phyloP scores from a whole-genome alignment of 30 jellyfish, hydroid and myxozoan genomes.

The Sanderia malayensis region DNA sequence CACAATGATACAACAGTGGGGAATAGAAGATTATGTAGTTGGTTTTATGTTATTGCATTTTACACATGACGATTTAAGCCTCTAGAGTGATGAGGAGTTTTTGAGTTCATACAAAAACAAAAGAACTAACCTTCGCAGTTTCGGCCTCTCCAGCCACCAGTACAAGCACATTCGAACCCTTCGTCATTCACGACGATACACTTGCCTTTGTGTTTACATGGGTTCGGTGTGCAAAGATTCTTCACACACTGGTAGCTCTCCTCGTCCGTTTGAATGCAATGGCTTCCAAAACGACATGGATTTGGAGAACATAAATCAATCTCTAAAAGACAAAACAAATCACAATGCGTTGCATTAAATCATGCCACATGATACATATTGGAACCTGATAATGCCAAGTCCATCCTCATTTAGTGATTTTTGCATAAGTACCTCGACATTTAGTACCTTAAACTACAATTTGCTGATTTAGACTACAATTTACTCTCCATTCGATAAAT shows the following conservation, averaged over 20 bases:
- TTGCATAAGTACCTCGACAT: too few relatives aligned
- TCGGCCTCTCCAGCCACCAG: constrained; percentile 91
- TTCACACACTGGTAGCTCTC: constrained; percentile 96
- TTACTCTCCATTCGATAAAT: too few relatives aligned
- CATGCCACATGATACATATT: too few relatives aligned
- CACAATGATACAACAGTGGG: too few relatives aligned
- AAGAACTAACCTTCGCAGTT: constrained; percentile 74
- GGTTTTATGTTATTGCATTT: too few relatives aligned
- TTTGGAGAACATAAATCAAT: constrained; percentile 93
- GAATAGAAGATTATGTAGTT: too few relatives aligned
- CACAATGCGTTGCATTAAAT: too few relatives aligned
- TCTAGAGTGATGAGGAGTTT: neutral
- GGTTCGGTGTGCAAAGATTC: constrained; percentile 92
- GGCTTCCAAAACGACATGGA: constrained; percentile 98
- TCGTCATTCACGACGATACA: constrained; percentile 97
- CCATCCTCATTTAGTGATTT: too few relatives aligned
- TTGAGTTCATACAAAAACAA: neutral
- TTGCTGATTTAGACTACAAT: too few relatives aligned
- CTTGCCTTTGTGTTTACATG: constrained; percentile 86
- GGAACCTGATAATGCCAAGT: too few relatives aligned
- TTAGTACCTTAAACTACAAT: too few relatives aligned
- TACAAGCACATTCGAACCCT: constrained; percentile 92
- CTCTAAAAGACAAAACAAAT: constrained; percentile 40
- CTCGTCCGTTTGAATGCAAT: constrained; percentile 93
- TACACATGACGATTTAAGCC: too few relatives aligned